Evolutionary conservation across 2,888 invertebrate species (phyloP).

Genomic region (Heliconius ethilla): DNA sequence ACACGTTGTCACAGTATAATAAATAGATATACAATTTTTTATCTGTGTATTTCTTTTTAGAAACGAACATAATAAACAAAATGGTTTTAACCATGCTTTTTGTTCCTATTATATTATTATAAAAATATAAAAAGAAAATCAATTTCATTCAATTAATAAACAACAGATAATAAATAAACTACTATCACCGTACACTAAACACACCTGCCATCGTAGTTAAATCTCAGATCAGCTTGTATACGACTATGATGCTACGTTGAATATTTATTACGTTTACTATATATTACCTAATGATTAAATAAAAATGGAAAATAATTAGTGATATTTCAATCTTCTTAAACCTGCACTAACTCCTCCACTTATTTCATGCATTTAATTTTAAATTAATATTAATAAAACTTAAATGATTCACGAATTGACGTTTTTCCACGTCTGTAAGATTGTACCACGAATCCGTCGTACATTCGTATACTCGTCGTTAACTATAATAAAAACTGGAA

Average conservation of each 20-base stretch:
- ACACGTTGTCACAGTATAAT: not conserved
- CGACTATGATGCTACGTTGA: conserved; percentile 43
- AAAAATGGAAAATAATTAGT: not conserved
- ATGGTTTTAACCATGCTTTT: no score
- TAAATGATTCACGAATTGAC: no score
- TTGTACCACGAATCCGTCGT: no score
- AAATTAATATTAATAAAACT: not conserved
- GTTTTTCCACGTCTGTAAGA: not conserved
- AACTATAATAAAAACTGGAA: conserved; percentile 4
- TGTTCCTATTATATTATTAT: no score
- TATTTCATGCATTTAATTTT: not conserved
- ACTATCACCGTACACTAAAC: conserved; percentile 19
- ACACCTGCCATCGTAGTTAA: conserved; percentile 44
- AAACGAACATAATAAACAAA: no score
- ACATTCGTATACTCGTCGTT: not conserved
- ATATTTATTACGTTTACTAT: conserved; percentile 7
- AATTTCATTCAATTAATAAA: not conserved
- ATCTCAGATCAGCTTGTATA: conserved; percentile 48
- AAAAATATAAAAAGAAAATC: not conserved
- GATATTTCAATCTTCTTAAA: no score
- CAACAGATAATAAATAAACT: conserved; percentile 20
- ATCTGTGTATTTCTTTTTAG: no score
- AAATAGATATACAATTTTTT: not conserved
- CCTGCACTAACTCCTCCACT: not conserved
- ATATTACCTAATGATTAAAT: not conserved